phyloP scores from a whole-genome alignment of 2,888 invertebrate genomes.

The Oscheius sp. region DNA sequence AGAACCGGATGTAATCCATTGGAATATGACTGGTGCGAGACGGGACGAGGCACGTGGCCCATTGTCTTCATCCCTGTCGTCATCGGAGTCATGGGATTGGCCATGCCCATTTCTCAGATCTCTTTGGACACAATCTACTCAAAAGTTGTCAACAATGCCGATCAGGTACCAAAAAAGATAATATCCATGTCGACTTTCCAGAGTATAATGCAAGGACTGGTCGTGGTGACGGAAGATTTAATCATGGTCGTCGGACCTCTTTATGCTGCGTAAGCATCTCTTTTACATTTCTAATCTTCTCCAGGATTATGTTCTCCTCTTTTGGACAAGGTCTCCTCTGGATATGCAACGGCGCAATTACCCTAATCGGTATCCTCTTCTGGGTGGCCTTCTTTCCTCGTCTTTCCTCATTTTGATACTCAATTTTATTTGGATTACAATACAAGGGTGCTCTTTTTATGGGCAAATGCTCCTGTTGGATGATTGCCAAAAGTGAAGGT shows the following conservation, averaged over 20 bases:
- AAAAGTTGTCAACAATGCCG: conserved; percentile 49
- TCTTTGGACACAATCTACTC: conserved; percentile 55
- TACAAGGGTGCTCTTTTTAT: background rate
- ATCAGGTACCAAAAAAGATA: conserved; percentile 40
- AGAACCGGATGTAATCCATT: conserved; percentile 47
- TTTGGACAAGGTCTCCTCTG: conserved; percentile 46
- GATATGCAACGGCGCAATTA: conserved; percentile 45
- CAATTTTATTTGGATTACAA: background rate
- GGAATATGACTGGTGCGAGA: conserved; percentile 46
- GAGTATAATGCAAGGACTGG: conserved; percentile 49
- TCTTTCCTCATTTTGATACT: conserved; percentile 36
- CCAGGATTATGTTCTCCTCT: conserved; percentile 39
- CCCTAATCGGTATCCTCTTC: conserved; percentile 38
- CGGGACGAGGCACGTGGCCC: conserved; percentile 35
- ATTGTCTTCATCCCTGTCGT: conserved; percentile 45
- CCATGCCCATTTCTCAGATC: conserved; percentile 46
- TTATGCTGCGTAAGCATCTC: conserved; percentile 46
- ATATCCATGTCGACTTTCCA: conserved; percentile 3
- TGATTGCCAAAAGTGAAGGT: conserved; percentile 50
- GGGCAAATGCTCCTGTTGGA: conserved; percentile 2
- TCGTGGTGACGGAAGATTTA: conserved; percentile 50
- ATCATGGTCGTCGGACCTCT: conserved; percentile 49
- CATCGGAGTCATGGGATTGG: conserved; percentile 50
- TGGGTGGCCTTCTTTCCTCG: conserved; percentile 41
- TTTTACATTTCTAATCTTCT: no score